A percentile compares a stretch with the other conserved stretches of the same genome.
These are phyloP conservation scores for Muricea muricata DNA, from an alignment of 92 coral and sea anemone species.

Conservation along the genomic window DNA sequence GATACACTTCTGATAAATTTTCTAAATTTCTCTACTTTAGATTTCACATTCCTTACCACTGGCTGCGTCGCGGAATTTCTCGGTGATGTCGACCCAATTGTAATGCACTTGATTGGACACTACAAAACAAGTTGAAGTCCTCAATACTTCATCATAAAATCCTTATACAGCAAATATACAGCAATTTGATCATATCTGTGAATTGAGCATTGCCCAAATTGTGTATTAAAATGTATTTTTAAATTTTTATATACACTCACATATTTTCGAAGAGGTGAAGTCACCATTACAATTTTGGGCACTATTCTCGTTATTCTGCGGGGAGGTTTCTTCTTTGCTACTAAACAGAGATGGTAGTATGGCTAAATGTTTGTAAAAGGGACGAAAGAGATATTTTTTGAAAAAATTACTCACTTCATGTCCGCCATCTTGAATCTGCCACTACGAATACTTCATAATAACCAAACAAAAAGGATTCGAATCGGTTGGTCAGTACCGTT, in stretches of 20 bases:
- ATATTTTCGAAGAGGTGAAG: neutral
- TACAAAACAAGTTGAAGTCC: neutral
- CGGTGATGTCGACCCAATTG: conserved; percentile 90
- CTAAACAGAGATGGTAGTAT: neutral
- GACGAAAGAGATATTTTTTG: neutral
- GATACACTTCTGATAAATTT: too few species aligned
- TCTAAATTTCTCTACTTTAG: too few species aligned
- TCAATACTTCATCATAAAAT: neutral
- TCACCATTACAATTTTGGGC: neutral
- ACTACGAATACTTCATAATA: neutral
- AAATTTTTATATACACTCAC: neutral
- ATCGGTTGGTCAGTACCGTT: too few species aligned
- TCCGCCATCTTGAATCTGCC: neutral
- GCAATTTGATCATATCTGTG: too few species aligned
- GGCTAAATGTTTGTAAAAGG: neutral
- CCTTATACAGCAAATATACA: too few species aligned
- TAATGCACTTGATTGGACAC: conserved; percentile 81
- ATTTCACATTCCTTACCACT: too few species aligned
- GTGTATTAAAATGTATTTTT: neutral
- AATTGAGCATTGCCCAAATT: too few species aligned
- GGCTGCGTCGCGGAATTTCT: conserved; percentile 73
- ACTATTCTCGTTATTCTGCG: neutral
- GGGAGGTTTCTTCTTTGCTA: neutral
- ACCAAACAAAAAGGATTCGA: neutral
- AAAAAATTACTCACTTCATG: neutral